phyloP scores from a whole-genome alignment of 2,888 invertebrate genomes.

The Choristoneura rosaceana region DNA sequence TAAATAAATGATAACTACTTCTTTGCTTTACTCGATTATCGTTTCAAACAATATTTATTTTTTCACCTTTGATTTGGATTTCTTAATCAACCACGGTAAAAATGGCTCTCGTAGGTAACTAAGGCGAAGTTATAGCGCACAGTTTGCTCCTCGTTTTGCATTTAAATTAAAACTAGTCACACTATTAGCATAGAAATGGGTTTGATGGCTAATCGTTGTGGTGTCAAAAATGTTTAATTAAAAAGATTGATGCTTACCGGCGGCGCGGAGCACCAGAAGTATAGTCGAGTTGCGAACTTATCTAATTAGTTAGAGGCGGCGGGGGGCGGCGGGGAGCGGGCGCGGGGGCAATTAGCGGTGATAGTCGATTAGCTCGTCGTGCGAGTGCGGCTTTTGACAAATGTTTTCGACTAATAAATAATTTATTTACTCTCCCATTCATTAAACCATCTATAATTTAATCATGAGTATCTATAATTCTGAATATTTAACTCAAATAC shows the following conservation, averaged over 20 bases:
- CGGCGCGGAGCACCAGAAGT: slow-evolving; percentile 80
- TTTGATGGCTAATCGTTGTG: slow-evolving; percentile 81
- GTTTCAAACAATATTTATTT: slow-evolving; percentile 35
- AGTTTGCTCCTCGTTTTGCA: slow-evolving; percentile 58
- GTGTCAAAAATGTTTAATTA: slow-evolving; percentile 86
- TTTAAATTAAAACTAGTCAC: slow-evolving; percentile 68
- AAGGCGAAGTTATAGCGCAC: slow-evolving; percentile 45
- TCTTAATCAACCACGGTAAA: slow-evolving; percentile 44
- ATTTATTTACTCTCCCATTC: slow-evolving; percentile 69
- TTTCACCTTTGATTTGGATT: slow-evolving; percentile 12
- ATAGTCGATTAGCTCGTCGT: slow-evolving; percentile 86
- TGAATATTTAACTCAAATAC: slow-evolving; percentile 6
- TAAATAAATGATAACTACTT: slow-evolving; percentile 59
- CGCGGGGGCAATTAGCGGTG: slow-evolving; percentile 82
- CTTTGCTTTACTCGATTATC: slow-evolving; percentile 50
- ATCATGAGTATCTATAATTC: slow-evolving; percentile 44
- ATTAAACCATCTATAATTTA: slow-evolving; percentile 54
- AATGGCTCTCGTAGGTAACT: slow-evolving; percentile 23
- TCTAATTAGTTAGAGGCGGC: slow-evolving; percentile 76
- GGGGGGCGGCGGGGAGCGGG: slow-evolving; percentile 48
- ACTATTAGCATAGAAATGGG: slow-evolving; percentile 76
- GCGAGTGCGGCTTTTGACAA: slow-evolving; percentile 84
- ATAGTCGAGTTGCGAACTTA: slow-evolving; percentile 85
- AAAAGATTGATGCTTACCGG: slow-evolving; percentile 85
- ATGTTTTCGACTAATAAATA: slow-evolving; percentile 74